Percentiles rank a stretch among this genome's conserved stretches.
These are phyloP conservation scores for Apteryx mantelli DNA, from an alignment of 2,113 vertebrate species.

Conservation along the genomic window DNA sequence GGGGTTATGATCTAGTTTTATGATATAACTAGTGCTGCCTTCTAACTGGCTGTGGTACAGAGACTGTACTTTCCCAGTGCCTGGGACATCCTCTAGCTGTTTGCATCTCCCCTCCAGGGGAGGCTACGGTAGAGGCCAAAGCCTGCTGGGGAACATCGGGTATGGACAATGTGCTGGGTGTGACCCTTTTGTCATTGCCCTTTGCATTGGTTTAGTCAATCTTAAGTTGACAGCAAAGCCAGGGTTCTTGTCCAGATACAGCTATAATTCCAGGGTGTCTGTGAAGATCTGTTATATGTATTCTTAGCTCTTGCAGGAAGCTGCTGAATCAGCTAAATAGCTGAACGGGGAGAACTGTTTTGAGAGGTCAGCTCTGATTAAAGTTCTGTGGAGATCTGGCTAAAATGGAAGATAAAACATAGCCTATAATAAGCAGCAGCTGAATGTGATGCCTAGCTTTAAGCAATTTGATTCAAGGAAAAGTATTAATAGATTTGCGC, in stretches of 20 bases:
- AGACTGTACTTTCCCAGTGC: not conserved
- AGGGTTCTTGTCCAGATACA: fast-evolving
- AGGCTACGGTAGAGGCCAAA: not conserved
- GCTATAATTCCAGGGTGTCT: not conserved
- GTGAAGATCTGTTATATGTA: not conserved
- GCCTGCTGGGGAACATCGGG: not conserved
- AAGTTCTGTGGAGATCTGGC: not conserved
- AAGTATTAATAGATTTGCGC: not conserved
- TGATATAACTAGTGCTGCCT: not conserved
- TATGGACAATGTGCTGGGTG: not conserved
- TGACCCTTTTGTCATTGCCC: not conserved
- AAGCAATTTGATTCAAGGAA: not conserved
- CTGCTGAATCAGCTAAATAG: not conserved
- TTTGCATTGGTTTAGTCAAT: not conserved
- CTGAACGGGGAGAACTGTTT: not conserved
- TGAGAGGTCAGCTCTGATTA: not conserved
- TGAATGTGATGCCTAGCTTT: not conserved
- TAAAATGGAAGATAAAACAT: not conserved
- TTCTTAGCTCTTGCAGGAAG: not conserved
- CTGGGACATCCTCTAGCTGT: not conserved
- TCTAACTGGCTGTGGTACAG: not conserved
- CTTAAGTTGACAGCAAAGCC: not conserved
- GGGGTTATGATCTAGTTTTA: not conserved
- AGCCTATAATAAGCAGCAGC: not conserved
- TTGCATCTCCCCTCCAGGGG: not conserved